These are phyloP conservation scores for Lutraria lutraria DNA, from an alignment of 2,888 invertebrate species.

Conservation along the genomic window DNA sequence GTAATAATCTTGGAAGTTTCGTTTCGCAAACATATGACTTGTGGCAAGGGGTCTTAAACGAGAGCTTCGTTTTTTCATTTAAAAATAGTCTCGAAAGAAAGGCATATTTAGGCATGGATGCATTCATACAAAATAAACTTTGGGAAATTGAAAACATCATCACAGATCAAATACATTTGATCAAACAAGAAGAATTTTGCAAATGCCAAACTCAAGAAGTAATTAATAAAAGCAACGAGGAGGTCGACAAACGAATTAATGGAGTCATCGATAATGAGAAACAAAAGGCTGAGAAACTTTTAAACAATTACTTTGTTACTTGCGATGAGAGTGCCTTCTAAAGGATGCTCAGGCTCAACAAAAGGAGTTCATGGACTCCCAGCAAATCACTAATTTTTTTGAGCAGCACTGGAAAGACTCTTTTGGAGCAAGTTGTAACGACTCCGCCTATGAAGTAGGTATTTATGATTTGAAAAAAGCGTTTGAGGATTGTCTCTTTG, in stretches of 20 bases:
- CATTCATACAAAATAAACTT: not conserved
- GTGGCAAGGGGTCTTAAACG: constrained; percentile 53
- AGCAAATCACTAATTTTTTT: too few species aligned
- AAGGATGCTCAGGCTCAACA: too few species aligned
- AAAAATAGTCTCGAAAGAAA: constrained; percentile 52
- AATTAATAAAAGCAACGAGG: too few species aligned
- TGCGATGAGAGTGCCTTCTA: too few species aligned
- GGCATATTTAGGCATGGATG: constrained; percentile 39
- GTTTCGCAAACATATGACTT: constrained; percentile 30
- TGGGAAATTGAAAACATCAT: constrained; percentile 18
- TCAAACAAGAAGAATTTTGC: not conserved
- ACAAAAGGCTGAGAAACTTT: too few species aligned
- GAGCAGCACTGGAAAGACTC: too few species aligned
- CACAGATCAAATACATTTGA: not conserved
- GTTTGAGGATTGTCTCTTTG: too few species aligned
- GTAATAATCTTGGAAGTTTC: not conserved
- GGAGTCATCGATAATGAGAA: too few species aligned
- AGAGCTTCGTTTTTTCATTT: constrained; percentile 60
- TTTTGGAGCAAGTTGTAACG: too few species aligned
- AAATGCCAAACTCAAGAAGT: not conserved
- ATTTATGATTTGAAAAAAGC: too few species aligned
- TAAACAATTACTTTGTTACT: not conserved
- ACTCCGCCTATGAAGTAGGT: too few species aligned
- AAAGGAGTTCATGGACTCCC: too few species aligned
- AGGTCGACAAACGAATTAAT: not conserved